Evolutionary conservation across 2,113 vertebrate species (phyloP), one percentile per base, ranked within the genome.

Genomic region (Perca fluviatilis): DNA sequence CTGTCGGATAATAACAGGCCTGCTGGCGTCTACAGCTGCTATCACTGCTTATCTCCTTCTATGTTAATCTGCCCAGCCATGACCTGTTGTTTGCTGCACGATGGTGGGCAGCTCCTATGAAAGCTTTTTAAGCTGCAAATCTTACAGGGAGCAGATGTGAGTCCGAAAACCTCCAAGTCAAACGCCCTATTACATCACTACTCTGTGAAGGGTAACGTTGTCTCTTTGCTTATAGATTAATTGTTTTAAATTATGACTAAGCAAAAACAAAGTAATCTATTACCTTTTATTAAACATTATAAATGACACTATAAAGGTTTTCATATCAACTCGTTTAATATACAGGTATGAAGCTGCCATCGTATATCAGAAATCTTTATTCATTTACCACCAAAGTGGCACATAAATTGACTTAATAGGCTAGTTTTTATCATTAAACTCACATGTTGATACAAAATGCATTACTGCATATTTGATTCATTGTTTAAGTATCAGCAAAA

Each of bases 11-110:
- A 85, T 81, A 75, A 70, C 57, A 56, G 71, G 65, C 61, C 30
- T 23, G 69, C 74, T 14, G 64, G 25, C 61, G 36, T 79, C 70
- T 75, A 70, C 89, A 92, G 84, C 86, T 89, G 87, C 83, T 86
- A 73, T 84, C 80, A 54, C 81, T 68, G 89, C 91, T 92, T 88
- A 93, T 93, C 87, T 88, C 80, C 75, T 9, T 83, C 74, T 50
- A 65, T 70, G 85, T 82, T 93, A 93, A 94, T 93, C 94, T 93
- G 74, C 86, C 89, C 67, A 83, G 88, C 88, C 88, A 13, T 83
- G 85, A 87, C 75, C 88, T 77, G 70, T 68, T 88, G 86, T 91
- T 86, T 77, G 62, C 79, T 89, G 81, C 82, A 86, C 74, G 61
- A 77, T 60, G 77, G 87, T 56, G 74, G 77, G 46, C 61, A 66